Percentiles rank a stretch among this genome's conserved stretches.
These are phyloP conservation scores for Bombus sylvicola DNA, from an alignment of 1,140 invertebrate species.

Conservation along the genomic window DNA sequence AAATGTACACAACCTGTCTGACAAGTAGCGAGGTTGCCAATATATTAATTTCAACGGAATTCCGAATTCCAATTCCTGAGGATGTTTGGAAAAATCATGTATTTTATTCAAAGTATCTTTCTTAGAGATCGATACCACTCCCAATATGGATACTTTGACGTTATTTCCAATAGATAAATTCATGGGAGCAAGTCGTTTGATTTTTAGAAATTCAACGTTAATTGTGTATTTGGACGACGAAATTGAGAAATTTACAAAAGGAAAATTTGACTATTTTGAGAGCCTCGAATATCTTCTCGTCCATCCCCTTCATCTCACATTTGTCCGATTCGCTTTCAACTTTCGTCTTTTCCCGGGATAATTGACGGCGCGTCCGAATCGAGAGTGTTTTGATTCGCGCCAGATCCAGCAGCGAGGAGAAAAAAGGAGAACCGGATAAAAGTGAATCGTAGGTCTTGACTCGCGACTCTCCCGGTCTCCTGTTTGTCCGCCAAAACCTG, in stretches of 20 bases:
- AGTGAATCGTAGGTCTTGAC: constrained; percentile 61
- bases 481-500: constrained; percentile 60
- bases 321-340: not conserved
- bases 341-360: not conserved
- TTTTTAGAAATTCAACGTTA: not conserved
- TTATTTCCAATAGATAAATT: too few relatives aligned
- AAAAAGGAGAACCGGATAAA: constrained; percentile 21
- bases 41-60: too few relatives aligned
- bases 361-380: constrained; percentile 2
- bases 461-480: constrained; percentile 35
- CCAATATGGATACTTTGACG: too few relatives aligned
- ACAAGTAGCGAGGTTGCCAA: too few relatives aligned
- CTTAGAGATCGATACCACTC: too few relatives aligned
- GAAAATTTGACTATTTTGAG: not conserved
- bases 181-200: too few relatives aligned
- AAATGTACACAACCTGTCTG: too few relatives aligned
- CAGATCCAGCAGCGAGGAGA: not conserved
- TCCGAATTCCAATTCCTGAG: too few relatives aligned
- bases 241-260: too few relatives aligned
- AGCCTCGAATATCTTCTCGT: not conserved
- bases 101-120: too few relatives aligned
- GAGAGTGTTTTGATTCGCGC: constrained; percentile 51
- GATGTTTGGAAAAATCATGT: too few relatives aligned
- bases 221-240: not conserved
- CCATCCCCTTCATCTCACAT: not conserved